Conservation (phyloP, 2,888 invertebrate genomes). For the Blomia tropicalis region DNA sequence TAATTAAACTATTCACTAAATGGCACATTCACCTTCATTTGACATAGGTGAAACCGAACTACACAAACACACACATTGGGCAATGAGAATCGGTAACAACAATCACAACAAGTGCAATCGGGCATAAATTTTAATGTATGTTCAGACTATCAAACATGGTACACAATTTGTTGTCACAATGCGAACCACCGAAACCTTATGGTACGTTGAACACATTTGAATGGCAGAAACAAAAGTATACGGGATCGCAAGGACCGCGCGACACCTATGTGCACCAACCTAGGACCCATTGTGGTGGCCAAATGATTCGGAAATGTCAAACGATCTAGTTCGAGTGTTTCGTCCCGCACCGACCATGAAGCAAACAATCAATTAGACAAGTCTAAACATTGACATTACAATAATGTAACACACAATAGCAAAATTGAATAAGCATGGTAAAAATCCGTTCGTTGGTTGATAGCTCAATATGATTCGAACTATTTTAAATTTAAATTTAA, state of each 20-base stretch:
- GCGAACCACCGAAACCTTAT: background rate
- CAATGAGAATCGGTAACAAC: background rate
- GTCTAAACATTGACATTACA: background rate
- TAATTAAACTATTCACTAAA: too few relatives aligned
- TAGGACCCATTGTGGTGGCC: background rate
- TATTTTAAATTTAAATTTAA: too few relatives aligned
- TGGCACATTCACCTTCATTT: too few relatives aligned
- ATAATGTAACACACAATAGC: background rate
- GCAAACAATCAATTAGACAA: background rate
- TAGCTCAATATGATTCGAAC: too few relatives aligned
- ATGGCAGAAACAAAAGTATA: too few relatives aligned
- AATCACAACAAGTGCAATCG: background rate
- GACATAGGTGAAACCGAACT: too few relatives aligned
- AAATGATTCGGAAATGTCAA: conserved; percentile 8
- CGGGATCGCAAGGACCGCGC: too few relatives aligned
- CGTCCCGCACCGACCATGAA: background rate
- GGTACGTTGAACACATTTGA: too few relatives aligned
- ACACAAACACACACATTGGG: too few relatives aligned
- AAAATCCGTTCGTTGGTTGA: too few relatives aligned
- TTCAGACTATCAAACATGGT: background rate
- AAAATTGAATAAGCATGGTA: background rate
- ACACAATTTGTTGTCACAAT: background rate
- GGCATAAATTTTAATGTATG: background rate
- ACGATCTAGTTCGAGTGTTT: background rate
- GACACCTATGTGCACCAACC: background rate